phyloP scores from a whole-genome alignment of 1,140 invertebrate genomes.

The Zaprionus inermis region DNA sequence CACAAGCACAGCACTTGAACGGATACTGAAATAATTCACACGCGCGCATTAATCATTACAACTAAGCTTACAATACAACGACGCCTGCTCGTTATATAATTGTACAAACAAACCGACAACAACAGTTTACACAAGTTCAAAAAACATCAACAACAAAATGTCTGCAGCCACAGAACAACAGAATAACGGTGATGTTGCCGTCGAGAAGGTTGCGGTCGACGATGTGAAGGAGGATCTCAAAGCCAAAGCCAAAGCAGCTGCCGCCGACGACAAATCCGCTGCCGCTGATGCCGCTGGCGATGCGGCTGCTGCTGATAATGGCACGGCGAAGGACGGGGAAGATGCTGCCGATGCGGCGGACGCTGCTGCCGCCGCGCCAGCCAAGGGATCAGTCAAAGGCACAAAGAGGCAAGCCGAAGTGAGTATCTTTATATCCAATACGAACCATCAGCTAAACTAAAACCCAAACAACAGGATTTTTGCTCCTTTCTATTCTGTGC shows the following conservation, averaged over 20 bases:
- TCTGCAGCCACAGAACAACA: slow-evolving; percentile 84
- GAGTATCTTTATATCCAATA: slow-evolving; percentile 46
- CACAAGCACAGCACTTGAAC: slow-evolving; percentile 21
- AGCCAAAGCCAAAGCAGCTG: slow-evolving; percentile 68
- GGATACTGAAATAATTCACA: slow-evolving; percentile 42
- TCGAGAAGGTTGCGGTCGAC: slow-evolving; percentile 76
- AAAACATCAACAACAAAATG: slow-evolving; percentile 65
- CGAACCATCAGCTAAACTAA: not conserved
- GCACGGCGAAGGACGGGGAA: slow-evolving; percentile 75
- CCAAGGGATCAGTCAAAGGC: slow-evolving; percentile 80
- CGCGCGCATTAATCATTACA: slow-evolving; percentile 44
- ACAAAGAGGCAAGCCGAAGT: slow-evolving; percentile 83
- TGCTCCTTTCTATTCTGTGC: not conserved
- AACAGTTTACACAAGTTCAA: slow-evolving; percentile 48
- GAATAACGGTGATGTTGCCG: slow-evolving; percentile 82
- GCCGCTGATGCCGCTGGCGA: slow-evolving; percentile 71
- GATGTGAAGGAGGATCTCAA: slow-evolving; percentile 83
- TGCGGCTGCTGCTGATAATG: slow-evolving; percentile 73
- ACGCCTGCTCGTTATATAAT: slow-evolving; percentile 57
- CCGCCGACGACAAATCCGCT: slow-evolving; percentile 70
- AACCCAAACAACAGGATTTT: slow-evolving; percentile 4
- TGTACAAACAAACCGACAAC: slow-evolving; percentile 38
- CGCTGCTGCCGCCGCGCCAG: slow-evolving; percentile 69
- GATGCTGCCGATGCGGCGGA: slow-evolving; percentile 63
- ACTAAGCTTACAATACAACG: slow-evolving; percentile 56